These are phyloP conservation scores for Aphodius granarius DNA, from an alignment of 2,888 invertebrate species.

Conservation along the genomic window DNA sequence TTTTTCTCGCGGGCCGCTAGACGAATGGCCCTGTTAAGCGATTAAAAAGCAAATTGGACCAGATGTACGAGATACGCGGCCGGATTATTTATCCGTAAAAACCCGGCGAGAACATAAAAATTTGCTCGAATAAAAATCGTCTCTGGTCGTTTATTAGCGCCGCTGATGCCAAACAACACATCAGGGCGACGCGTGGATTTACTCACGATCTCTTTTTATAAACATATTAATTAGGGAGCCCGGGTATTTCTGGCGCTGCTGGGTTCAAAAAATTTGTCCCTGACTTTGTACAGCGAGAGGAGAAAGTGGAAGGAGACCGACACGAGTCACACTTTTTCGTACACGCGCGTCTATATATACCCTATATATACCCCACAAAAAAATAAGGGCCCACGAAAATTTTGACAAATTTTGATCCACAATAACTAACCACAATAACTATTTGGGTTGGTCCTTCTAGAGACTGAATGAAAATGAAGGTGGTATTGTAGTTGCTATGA, in stretches of 20 bases:
- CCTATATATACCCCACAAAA: not conserved
- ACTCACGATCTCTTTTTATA: conserved; percentile 6
- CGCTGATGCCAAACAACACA: not conserved
- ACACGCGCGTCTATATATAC: conserved; percentile 5
- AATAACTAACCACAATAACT: no score
- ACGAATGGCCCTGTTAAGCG: conserved; percentile 15
- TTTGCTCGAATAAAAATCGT: conserved; percentile 1
- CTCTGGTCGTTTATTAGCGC: conserved; percentile 8
- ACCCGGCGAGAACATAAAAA: conserved; percentile 8
- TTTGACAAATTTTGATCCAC: not conserved
- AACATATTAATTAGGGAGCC: conserved; percentile 11
- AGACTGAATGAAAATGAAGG: not conserved
- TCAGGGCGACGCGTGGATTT: conserved; percentile 8
- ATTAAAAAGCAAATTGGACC: conserved; percentile 9
- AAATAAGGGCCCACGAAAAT: not conserved
- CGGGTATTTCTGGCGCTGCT: conserved; percentile 12
- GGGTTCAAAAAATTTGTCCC: conserved; percentile 16
- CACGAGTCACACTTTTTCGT: conserved; percentile 7
- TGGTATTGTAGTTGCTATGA: not conserved
- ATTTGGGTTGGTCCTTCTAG: no score
- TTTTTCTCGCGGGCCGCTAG: conserved; percentile 1
- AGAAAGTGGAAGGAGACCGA: conserved; percentile 3
- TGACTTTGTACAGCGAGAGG: conserved; percentile 15
- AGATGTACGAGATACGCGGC: conserved; percentile 8
- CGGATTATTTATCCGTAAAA: conserved; percentile 6